Base-by-base conservation (phyloP, 2,797 vertebrate genomes). In the Propithecus deckenii region DNA sequence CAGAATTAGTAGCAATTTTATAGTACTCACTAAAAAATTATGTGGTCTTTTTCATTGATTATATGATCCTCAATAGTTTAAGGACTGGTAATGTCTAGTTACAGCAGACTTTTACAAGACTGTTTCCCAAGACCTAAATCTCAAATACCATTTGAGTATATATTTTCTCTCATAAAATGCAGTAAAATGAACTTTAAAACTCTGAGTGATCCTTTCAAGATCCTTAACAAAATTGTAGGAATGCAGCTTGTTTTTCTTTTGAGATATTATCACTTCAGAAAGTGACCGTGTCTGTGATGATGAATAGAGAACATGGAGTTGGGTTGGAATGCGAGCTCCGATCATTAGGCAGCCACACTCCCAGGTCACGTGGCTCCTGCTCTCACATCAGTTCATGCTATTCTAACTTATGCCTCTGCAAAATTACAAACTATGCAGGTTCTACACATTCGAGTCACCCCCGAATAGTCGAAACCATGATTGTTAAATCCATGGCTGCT, bases 141-240 rank as follows among this genome's bases (percentile, higher is more conserved):
- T 96, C 41, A 41, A 76, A 63, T 89, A n/a, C 4, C 52, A 92
- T 13, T 63, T 63, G 55, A 81, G 38, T 75, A 55, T 17, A 25
- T 50, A 57, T 72, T 86, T 76, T 86, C 52, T 52, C 28, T 23
- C 69, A 74, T 46, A 80, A 92, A 91, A 46, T 74, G 79, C 25
- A 89, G 0, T 75, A 43, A 95, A 65, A 74, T 95, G 57, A 79
- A 80, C 83, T 89, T 92, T 61, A 63, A 80, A 86, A 81, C 28
- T 35, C 76, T 81, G 52, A 92, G 35, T 32, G 4, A 76, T 38
- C 17, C 32, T 59, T 63, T 86, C 13, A 72, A 89, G n/a, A 67
- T 75, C 28, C 12, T 89, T 75, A 74, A 74, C 85, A 41, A 74
- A 91, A 57, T 75, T 94, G 15, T 89, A 80, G 67, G 85, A 84